A percentile compares a stretch with the other conserved stretches of the same genome.
Evolutionary conservation across 2,888 invertebrate genomes (phyloP).

Genomic region (Enoplolaimus lenunculus): DNA sequence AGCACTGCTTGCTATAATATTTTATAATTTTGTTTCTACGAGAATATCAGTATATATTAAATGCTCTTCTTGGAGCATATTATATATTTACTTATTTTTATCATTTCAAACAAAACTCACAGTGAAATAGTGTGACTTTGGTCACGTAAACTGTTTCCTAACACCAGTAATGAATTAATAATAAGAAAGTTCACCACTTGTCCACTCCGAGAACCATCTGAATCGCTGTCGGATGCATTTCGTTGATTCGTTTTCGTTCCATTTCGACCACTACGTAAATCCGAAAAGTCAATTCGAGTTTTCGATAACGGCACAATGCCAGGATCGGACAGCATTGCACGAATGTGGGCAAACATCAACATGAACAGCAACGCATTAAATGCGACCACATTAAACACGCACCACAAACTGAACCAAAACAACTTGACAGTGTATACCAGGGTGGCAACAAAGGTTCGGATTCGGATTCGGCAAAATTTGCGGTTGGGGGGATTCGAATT

Average conservation of each 20-base stretch:
- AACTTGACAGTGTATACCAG: constrained; percentile 20
- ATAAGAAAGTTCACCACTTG: background rate
- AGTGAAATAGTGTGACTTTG: too few relatives aligned
- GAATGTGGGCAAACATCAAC: constrained; percentile 59
- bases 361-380: constrained; percentile 66
- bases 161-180: too few relatives aligned
- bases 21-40: too few relatives aligned
- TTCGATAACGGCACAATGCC: constrained; percentile 61
- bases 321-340: constrained; percentile 75
- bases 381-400: constrained; percentile 59
- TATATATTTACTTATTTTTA: too few relatives aligned
- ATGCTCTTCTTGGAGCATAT: too few relatives aligned
- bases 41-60: too few relatives aligned
- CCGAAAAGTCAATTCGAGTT: constrained; percentile 60
- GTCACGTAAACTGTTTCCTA: too few relatives aligned
- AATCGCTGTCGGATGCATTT: constrained; percentile 17
- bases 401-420: constrained; percentile 61
- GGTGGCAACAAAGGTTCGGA: too few relatives aligned
- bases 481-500: too few relatives aligned
- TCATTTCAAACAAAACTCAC: too few relatives aligned
- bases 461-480: too few relatives aligned
- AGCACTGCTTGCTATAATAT: too few relatives aligned
- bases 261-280: constrained; percentile 49
- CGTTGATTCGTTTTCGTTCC: constrained; percentile 18
- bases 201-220: background rate